Percentiles rank a stretch among this genome's conserved stretches.
These are phyloP conservation scores for Drosophila algonquin DNA, from an alignment of 2,888 invertebrate species.

Conservation along the genomic window DNA sequence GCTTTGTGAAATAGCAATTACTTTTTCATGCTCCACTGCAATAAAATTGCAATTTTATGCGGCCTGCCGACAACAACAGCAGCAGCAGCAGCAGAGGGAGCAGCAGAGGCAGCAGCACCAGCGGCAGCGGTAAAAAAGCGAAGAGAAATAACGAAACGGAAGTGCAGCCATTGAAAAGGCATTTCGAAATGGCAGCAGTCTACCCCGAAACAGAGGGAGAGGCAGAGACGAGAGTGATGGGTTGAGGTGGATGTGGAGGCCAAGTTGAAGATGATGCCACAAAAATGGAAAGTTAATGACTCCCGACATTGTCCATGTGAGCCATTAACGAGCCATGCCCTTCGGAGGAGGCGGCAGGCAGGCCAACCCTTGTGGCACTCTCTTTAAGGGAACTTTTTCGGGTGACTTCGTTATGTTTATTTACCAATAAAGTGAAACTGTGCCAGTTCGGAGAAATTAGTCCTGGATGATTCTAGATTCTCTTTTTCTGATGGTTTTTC, in stretches of 20 bases:
- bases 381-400: neutral
- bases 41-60: slow-evolving; percentile 80
- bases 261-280: slow-evolving; percentile 41
- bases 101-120: slow-evolving; percentile 1
- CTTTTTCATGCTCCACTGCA: slow-evolving; percentile 79
- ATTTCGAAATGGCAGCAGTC: slow-evolving; percentile 67
- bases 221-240: neutral
- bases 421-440: neutral
- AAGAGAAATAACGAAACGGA: slow-evolving; percentile 37
- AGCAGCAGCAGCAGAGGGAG: slow-evolving; percentile 21
- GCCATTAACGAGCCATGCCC: slow-evolving; percentile 12
- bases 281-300: slow-evolving; percentile 54
- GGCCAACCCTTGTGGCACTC: neutral
- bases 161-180: slow-evolving; percentile 77
- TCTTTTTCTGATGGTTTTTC: neutral
- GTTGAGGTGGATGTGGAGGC: neutral
- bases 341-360: neutral
- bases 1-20: slow-evolving; percentile 78
- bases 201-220: slow-evolving; percentile 26
- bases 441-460: neutral
- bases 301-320: slow-evolving; percentile 13
- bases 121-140: slow-evolving; percentile 15
- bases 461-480: neutral
- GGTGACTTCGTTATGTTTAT: neutral
- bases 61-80: slow-evolving; percentile 72